Percentiles rank a stretch among this genome's conserved stretches.
phyloP scores from a whole-genome alignment of 2,797 vertebrate genomes.

The Hyperoplus immaculatus region DNA sequence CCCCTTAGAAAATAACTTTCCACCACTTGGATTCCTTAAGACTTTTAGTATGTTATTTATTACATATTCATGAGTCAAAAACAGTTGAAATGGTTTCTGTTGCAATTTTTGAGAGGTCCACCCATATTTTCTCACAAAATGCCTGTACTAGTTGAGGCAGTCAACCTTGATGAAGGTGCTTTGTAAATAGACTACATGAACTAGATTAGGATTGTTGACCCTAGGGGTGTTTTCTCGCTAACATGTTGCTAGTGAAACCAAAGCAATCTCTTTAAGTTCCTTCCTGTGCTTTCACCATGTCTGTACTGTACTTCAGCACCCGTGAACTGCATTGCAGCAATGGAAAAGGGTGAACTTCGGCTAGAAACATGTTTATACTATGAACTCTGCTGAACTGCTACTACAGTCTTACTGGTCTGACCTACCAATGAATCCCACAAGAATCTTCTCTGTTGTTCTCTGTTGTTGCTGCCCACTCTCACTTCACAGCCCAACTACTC shows the following conservation, averaged over 20 bases:
- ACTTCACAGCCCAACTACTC: conserved; percentile 12
- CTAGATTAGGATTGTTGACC: background rate
- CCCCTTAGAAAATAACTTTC: too few relatives aligned
- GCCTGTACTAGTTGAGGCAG: background rate
- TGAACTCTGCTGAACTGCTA: background rate
- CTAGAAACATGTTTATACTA: background rate
- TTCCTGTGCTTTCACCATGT: background rate
- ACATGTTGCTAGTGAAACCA: background rate
- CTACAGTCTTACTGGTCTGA: conserved; percentile 21
- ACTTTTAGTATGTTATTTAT: too few relatives aligned
- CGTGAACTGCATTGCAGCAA: background rate
- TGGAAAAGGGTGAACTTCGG: background rate
- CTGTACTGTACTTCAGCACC: background rate
- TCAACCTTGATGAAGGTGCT: background rate
- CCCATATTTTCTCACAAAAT: too few relatives aligned
- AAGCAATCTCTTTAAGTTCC: background rate
- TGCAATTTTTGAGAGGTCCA: too few relatives aligned
- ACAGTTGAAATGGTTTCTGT: too few relatives aligned
- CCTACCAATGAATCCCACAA: conserved; percentile 39
- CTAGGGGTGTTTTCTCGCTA: background rate
- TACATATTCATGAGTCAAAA: too few relatives aligned
- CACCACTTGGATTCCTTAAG: too few relatives aligned
- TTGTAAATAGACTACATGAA: background rate
- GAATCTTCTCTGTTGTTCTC: conserved; percentile 33
- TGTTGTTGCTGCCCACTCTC: conserved; percentile 41